Evolutionary conservation across 2,113 vertebrate genomes (phyloP), one percentile per base, ranked within the genome.

Genomic region (Ceuthmochares aereus): DNA sequence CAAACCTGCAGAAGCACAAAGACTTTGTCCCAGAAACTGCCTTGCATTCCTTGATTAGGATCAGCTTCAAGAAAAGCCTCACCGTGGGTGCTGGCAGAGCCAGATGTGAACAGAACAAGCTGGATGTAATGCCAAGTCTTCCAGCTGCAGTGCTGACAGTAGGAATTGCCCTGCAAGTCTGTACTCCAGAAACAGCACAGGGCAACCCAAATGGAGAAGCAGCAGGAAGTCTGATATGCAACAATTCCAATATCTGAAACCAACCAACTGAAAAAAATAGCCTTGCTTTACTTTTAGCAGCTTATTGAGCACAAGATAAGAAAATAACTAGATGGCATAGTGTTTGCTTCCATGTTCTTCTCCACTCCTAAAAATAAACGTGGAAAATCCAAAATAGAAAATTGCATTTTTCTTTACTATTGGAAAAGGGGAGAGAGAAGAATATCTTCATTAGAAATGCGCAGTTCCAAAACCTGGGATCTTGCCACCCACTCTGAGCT

Each of bases 11-110:
- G 84, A 75, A 75, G 60, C 79, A 79, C 3, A 14, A 88, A 94
- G 73, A 74, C 79, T 84, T 80, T 60, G 43, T 94, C 76, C 90
- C 88, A 90, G 68, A 84, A 95, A 60, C 66, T 90, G 90, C 76
- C 60, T 72, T 58, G 66, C 90, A 68, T 88, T 95, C 76, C 88
- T 68, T 88, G 73, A 90, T 91, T 64, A 87, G 69, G 69, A 93
- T 93, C 75, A 86, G 64, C 83, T 64, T 92, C 83, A 82, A 89
- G 76, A 81, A 78, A 34, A 89, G 60, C 83, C 60, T 92, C 40
- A 81, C 40, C 1, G 1, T 51, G 75, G 51, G 37, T 90, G 59
- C 89, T 80, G 88, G 80, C 90, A 93, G 66, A 90, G 87, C 45
- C 83, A 94, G 80, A 32, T 9, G 1, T 37, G 73, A 84, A 75